Conservation (phyloP, 2,888 invertebrate species). For the Spilarctia lutea region DNA sequence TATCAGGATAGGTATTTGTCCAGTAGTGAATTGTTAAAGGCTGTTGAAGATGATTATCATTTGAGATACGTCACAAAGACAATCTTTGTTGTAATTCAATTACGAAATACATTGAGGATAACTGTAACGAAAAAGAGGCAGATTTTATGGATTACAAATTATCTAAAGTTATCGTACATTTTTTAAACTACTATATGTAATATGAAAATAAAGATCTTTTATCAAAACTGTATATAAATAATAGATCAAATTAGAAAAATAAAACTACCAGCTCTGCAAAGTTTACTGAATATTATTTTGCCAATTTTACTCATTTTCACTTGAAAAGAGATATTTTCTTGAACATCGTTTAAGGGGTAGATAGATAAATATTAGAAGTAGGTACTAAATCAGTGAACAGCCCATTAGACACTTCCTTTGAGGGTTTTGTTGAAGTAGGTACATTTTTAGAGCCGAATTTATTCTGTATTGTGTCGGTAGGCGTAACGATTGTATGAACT, state of each 20-base stretch:
- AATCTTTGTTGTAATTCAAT: neutral
- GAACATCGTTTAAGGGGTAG: neutral
- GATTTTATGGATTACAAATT: no score
- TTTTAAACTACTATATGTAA: no score
- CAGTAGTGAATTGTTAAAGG: no score
- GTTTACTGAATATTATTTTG: slow-evolving; percentile 27
- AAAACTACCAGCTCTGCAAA: slow-evolving; percentile 11
- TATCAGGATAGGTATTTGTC: no score
- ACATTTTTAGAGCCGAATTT: neutral
- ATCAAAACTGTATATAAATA: slow-evolving; percentile 32
- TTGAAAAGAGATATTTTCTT: neutral
- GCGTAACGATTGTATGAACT: neutral
- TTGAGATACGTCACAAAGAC: no score
- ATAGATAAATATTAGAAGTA: neutral
- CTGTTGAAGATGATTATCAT: no score
- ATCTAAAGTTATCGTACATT: neutral
- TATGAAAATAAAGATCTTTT: slow-evolving; percentile 32
- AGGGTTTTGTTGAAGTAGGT: neutral
- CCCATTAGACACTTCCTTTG: neutral
- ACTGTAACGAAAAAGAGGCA: neutral
- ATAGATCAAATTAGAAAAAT: slow-evolving; percentile 27
- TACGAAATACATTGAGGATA: neutral
- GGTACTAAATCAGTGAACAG: neutral
- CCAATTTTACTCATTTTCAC: slow-evolving; percentile 13
- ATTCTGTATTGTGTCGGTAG: neutral